Conservation (phyloP, 2,797 vertebrate species). For the Falco cherrug region DNA sequence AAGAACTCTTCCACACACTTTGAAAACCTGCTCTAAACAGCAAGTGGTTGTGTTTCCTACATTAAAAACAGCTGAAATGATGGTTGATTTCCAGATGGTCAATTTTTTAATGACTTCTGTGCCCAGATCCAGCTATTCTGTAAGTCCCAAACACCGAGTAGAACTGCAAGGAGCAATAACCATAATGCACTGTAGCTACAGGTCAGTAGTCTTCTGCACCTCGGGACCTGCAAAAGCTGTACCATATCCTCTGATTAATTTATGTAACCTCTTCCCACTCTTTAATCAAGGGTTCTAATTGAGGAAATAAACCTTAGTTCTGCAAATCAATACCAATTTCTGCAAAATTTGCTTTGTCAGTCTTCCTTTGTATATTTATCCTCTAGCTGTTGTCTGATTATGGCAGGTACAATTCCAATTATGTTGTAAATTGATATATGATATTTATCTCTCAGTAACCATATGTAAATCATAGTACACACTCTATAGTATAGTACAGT, state of each 20-base stretch:
- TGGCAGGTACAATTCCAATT: neutral
- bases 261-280: neutral
- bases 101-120: neutral
- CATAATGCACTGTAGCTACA: neutral
- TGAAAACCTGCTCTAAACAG: neutral
- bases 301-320: neutral
- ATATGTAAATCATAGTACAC: neutral
- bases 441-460: neutral
- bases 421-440: neutral
- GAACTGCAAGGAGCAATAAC: neutral
- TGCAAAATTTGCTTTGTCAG: neutral
- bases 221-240: neutral
- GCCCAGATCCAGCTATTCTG: neutral
- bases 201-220: neutral
- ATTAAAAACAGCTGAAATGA: neutral
- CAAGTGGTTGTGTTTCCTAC: neutral
- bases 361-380: neutral
- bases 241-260: neutral
- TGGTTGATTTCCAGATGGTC: neutral
- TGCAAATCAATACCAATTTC: neutral
- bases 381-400: neutral
- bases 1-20: neutral
- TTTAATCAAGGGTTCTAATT: neutral
- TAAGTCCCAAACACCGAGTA: neutral
- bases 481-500: neutral